These are phyloP conservation scores for Beris morrisii DNA, from an alignment of 2,888 invertebrate species.

Conservation along the genomic window DNA sequence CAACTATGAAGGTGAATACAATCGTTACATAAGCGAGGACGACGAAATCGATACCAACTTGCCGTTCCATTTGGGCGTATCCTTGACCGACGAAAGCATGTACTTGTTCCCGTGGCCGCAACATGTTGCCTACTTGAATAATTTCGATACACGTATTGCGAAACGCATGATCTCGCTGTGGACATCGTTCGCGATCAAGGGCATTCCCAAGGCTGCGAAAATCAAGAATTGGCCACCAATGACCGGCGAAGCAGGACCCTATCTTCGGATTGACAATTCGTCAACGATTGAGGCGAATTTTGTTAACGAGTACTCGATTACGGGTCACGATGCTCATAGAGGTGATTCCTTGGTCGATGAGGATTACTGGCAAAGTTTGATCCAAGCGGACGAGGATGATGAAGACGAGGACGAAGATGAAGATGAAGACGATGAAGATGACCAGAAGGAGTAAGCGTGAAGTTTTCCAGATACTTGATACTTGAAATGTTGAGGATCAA, in stretches of 20 bases:
- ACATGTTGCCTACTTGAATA: slow-evolving; percentile 47
- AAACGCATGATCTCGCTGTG: slow-evolving; percentile 56
- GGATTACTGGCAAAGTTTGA: slow-evolving; percentile 48
- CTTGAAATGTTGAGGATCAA: too few relatives aligned
- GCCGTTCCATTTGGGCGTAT: slow-evolving; percentile 59
- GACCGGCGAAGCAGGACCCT: slow-evolving; percentile 52
- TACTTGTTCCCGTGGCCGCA: slow-evolving; percentile 59
- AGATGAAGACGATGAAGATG: slow-evolving; percentile 26
- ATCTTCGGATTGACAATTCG: slow-evolving; percentile 49
- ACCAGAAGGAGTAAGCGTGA: slow-evolving; percentile 16
- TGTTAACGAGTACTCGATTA: slow-evolving; percentile 50
- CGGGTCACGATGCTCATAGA: slow-evolving; percentile 46
- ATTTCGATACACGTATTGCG: slow-evolving; percentile 54
- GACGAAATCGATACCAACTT: slow-evolving; percentile 49
- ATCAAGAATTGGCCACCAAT: slow-evolving; percentile 50
- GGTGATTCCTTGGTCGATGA: slow-evolving; percentile 50
- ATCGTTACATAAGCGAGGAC: slow-evolving; percentile 47
- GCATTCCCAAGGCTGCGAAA: slow-evolving; percentile 48
- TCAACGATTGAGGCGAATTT: slow-evolving; percentile 49
- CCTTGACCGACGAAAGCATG: slow-evolving; percentile 63
- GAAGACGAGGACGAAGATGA: slow-evolving; percentile 40
- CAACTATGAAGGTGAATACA: slow-evolving; percentile 56
- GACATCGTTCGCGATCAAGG: slow-evolving; percentile 53
- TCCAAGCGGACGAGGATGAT: slow-evolving; percentile 38
- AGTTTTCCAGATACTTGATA: not conserved